Evolutionary conservation across 92 coral and sea anemone species (phyloP).

Genomic region (Palythoa heliodiscus): DNA sequence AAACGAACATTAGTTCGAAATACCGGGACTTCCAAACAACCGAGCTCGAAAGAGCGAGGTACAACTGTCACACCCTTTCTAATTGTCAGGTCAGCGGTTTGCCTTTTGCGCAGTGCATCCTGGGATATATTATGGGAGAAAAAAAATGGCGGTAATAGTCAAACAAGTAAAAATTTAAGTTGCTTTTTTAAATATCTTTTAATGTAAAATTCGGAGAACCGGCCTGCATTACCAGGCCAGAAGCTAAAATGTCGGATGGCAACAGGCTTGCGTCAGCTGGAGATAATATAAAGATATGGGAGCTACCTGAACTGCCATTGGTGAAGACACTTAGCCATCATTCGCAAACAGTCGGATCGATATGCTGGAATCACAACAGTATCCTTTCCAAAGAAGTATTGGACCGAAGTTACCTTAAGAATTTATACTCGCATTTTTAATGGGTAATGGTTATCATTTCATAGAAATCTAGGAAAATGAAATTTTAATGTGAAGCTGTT

Average conservation of each 20-base stretch:
- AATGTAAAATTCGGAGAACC: conserved; percentile 10
- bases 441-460: neutral
- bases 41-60: too few species aligned
- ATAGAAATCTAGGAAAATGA: neutral
- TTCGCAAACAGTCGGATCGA: conserved; percentile 82
- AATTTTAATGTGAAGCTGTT: neutral
- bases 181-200: neutral
- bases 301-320: conserved; percentile 73
- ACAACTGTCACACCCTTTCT: too few species aligned
- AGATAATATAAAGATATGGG: conserved; percentile 93
- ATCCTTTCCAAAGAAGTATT: conserved; percentile 66
- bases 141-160: conserved; percentile 42
- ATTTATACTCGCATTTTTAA: neutral
- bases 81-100: conserved; percentile 13
- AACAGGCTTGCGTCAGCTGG: conserved; percentile 91
- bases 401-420: neutral
- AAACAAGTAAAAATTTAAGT: neutral
- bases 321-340: conserved; percentile 77
- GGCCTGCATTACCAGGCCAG: conserved; percentile 29
- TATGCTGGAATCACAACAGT: conserved; percentile 95
- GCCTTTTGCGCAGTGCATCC: neutral
- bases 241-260: conserved; percentile 74
- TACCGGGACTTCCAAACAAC: too few species aligned
- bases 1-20: too few species aligned
- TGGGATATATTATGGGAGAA: conserved; percentile 25